A percentile compares a stretch with the other conserved stretches of the same genome.
These are phyloP conservation scores for Microplitis deprimator DNA, from an alignment of 2,888 invertebrate species.

Conservation along the genomic window DNA sequence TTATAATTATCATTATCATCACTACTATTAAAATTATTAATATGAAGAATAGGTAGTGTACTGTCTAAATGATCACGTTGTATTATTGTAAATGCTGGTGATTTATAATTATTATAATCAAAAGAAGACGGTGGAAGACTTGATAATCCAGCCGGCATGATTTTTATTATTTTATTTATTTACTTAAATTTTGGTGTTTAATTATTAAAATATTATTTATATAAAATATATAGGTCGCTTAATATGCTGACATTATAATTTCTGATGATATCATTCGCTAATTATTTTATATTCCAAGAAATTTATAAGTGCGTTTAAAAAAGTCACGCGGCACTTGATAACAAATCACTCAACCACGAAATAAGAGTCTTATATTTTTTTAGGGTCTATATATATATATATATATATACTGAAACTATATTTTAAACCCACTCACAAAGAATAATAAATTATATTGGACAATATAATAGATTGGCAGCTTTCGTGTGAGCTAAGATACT, in stretches of 20 bases:
- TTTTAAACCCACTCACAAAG: neutral
- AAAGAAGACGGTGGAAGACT: constrained; percentile 55
- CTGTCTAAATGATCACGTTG: constrained; percentile 62
- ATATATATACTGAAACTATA: neutral
- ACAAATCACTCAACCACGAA: neutral
- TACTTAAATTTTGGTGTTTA: constrained; percentile 1
- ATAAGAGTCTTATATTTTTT: neutral
- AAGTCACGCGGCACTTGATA: neutral
- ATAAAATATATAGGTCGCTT: constrained; percentile 5
- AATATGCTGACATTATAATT: neutral
- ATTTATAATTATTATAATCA: constrained; percentile 52
- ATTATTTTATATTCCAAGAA: neutral
- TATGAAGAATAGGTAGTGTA: constrained; percentile 62
- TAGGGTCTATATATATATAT: neutral
- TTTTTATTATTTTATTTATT: constrained; percentile 28
- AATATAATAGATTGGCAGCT: constrained; percentile 12
- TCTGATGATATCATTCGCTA: neutral
- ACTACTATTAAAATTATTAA: constrained; percentile 58
- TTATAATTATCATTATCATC: constrained; percentile 32
- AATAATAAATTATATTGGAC: neutral
- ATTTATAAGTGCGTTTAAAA: neutral
- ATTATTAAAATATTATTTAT: constrained; percentile 30
- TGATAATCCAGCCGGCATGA: constrained; percentile 66
- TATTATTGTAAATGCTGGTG: constrained; percentile 64
- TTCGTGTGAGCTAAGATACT: constrained; percentile 19